Percentiles rank a stretch among this genome's conserved stretches.
Conservation (phyloP, 2,888 invertebrate genomes). For the Meliscaeva auricollis region DNA sequence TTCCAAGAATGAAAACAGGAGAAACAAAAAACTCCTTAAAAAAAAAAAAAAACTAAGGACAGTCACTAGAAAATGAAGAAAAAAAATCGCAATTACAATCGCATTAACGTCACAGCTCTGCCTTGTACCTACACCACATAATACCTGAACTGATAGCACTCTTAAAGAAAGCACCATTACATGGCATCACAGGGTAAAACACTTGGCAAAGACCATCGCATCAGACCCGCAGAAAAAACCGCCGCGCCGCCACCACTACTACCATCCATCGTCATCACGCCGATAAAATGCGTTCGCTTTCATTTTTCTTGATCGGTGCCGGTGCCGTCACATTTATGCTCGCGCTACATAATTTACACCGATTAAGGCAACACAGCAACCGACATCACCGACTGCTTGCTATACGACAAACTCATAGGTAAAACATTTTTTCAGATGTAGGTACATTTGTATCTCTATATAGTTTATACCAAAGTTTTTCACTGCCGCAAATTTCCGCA, state of each 20-base stretch:
- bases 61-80: constrained; percentile 3
- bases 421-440: constrained; percentile 40
- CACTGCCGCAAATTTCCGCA: constrained; percentile 49
- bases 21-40: constrained; percentile 10
- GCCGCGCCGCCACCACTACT: background rate
- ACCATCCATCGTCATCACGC: background rate
- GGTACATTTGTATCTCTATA: background rate
- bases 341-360: constrained; percentile 67
- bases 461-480: constrained; percentile 26
- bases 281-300: constrained; percentile 49
- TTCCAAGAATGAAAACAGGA: constrained; percentile 12
- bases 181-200: background rate
- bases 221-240: background rate
- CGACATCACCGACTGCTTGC: background rate
- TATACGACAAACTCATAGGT: background rate
- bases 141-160: constrained; percentile 3
- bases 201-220: constrained; percentile 1
- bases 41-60: constrained; percentile 8
- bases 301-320: constrained; percentile 55
- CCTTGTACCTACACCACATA: background rate
- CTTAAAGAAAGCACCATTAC: constrained; percentile 37
- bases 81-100: constrained; percentile 63
- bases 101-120: constrained; percentile 59
- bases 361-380: constrained; percentile 52
- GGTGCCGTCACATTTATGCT: constrained; percentile 62